phyloP scores from a whole-genome alignment of 53 echinoderm and acorn worm genomes.

The Zoroaster sp. region DNA sequence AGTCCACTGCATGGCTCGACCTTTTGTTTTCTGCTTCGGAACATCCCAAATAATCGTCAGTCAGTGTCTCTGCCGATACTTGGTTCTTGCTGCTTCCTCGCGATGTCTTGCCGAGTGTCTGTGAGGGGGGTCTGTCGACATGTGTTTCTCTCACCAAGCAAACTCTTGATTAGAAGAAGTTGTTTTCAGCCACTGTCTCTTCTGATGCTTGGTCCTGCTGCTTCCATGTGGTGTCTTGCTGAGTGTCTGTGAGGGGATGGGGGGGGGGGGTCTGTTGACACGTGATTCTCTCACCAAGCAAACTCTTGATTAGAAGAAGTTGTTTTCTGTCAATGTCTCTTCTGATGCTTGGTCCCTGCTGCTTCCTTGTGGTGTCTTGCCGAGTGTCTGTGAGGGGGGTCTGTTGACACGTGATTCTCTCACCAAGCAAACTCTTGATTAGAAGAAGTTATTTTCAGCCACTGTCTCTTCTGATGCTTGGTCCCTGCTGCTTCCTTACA shows the following conservation, averaged over 20 bases:
- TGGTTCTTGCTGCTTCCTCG: too few relatives aligned
- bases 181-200: conserved; percentile 84
- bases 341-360: too few relatives aligned
- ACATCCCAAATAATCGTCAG: too few relatives aligned
- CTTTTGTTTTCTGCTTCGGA: too few relatives aligned
- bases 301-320: conserved; percentile 74
- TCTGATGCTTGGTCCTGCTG: not conserved
- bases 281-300: not conserved
- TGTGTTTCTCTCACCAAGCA: not conserved
- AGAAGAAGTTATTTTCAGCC: conserved; percentile 96
- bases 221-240: conserved; percentile 44
- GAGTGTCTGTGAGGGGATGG: conserved; percentile 25
- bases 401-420: not conserved
- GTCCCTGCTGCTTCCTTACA: conserved; percentile 9
- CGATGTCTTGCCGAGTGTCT: not conserved
- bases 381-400: not conserved
- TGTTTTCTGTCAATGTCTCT: conserved; percentile 87
- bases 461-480: conserved; percentile 32
- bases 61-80: too few relatives aligned
- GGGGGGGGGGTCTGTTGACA: conserved; percentile 44
- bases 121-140: not conserved
- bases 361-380: too few relatives aligned
- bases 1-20: too few relatives aligned
- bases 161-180: conserved; percentile 74
- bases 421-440: not conserved